Base-by-base conservation (phyloP, 1,140 invertebrate species). In the Trichogramma pretiosum region DNA sequence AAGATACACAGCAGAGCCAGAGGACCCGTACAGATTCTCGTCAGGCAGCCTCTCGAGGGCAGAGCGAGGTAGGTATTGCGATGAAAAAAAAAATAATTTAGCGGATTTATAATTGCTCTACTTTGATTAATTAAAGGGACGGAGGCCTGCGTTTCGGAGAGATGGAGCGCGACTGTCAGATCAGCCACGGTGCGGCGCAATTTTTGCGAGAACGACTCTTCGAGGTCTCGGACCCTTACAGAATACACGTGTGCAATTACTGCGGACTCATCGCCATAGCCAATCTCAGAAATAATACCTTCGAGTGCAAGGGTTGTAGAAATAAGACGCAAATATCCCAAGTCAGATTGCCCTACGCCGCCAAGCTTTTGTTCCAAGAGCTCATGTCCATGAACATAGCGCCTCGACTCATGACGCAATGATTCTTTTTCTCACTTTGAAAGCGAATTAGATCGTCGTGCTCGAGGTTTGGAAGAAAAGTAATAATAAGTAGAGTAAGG, bases 101-200 rank as follows among this genome's bases (percentile, higher is more conserved):
- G 18, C 3, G 18, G 17, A 21, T 17, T 17, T 42, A 17, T 24
- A 7, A 23, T 22, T 39, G 10, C 22, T 13, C 14, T 8, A 41
- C 30, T 3, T 32, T 5, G 21, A n/a, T 13, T 5, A 28, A 42
- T 13, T 32, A 7, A 26, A 59, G 56, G 30, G 60, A 62, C n/a
- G 60, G 59, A 33, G 59, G 59, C 40, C 46, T 61, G 28, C 57
- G 59, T 48, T 61, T 61, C 13, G 59, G 59, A 21, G 59, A 61
- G 28, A 61, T 61, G 59, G 59, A 61, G 42, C 59, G 59, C 4
- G 59, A 61, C 38, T 61, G 59, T 49, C 59, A 59, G 42, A 61
- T 61, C 16, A 57, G 57, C n/a, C 57, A 61, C 17, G 59, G 59
- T 4, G 57, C 59, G 1, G 57, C 56, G 2, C 57, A 59, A 35